A percentile compares a stretch with the other conserved stretches of the same genome.
These are phyloP conservation scores for Amphiura filiformis DNA, from an alignment of 35 echinoderm and acorn worm genomes.

Conservation along the genomic window DNA sequence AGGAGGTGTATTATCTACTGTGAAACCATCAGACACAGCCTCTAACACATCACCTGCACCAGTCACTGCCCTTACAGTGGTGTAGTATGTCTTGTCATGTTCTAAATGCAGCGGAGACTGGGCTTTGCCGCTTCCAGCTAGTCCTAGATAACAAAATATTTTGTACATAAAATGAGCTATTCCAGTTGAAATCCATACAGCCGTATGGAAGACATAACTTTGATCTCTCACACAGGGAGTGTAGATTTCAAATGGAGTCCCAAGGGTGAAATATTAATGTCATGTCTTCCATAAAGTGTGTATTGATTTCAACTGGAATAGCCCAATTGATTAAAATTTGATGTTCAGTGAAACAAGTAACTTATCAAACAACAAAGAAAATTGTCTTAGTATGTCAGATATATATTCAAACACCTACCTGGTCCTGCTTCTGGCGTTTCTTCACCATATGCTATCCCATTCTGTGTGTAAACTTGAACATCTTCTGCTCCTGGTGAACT, in stretches of 20 bases:
- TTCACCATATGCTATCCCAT: slow-evolving; percentile 19
- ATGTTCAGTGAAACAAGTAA: too few relatives aligned
- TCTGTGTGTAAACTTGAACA: slow-evolving; percentile 27
- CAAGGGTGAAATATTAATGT: too few relatives aligned
- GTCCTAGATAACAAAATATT: slow-evolving; percentile 31
- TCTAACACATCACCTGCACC: slow-evolving; percentile 47
- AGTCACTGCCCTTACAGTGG: slow-evolving; percentile 43
- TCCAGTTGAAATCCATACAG: not conserved
- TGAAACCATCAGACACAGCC: slow-evolving; percentile 38
- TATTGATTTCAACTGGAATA: too few relatives aligned
- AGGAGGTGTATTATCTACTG: slow-evolving; percentile 26
- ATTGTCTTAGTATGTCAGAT: not conserved
- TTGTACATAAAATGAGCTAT: not conserved
- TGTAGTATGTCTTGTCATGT: slow-evolving; percentile 37
- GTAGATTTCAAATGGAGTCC: too few relatives aligned
- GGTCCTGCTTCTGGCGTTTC: not conserved
- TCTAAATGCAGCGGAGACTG: slow-evolving; percentile 32
- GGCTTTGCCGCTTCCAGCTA: slow-evolving; percentile 21
- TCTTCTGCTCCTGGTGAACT: slow-evolving; percentile 29
- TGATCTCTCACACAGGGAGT: too few relatives aligned
- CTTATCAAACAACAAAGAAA: too few relatives aligned
- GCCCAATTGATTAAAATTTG: too few relatives aligned
- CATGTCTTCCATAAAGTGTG: too few relatives aligned
- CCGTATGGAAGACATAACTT: not conserved
- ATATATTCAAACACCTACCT: not conserved